phyloP scores from a whole-genome alignment of 1,140 invertebrate genomes.

The Pygmarrhopalites habei region DNA sequence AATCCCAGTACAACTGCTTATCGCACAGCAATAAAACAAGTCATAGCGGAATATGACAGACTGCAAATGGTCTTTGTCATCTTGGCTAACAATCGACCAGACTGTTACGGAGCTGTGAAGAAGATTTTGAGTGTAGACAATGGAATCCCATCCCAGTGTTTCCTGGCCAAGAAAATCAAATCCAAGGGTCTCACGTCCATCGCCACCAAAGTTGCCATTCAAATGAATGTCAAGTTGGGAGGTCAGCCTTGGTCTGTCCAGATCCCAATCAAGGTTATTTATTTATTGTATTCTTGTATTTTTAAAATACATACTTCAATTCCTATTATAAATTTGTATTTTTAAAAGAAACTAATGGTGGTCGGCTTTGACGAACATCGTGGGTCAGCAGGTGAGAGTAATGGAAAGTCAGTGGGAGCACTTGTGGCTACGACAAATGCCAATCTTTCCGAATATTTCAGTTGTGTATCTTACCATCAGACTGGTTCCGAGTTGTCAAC shows the following conservation, averaged over 20 bases:
- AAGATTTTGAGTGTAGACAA: conserved; percentile 71
- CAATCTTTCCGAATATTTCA: too few species aligned
- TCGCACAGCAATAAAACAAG: conserved; percentile 2
- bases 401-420: conserved; percentile 55
- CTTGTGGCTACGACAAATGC: conserved; percentile 65
- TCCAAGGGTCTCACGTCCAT: conserved; percentile 42
- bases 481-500: conserved; percentile 64
- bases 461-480: conserved; percentile 58
- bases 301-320: neutral
- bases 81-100: conserved; percentile 69
- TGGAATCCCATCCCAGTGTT: conserved; percentile 32
- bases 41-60: neutral
- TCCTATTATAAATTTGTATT: neutral
- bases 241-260: conserved; percentile 52
- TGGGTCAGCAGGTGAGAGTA: conserved; percentile 47
- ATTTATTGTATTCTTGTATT: neutral
- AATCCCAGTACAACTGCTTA: neutral
- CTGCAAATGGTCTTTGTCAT: conserved; percentile 67
- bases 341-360: conserved; percentile 60
- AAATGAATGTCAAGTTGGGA: conserved; percentile 55
- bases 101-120: conserved; percentile 84
- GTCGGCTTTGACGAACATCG: conserved; percentile 87
- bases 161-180: conserved; percentile 28
- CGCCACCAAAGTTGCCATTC: conserved; percentile 52
- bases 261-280: conserved; percentile 59